Evolutionary conservation across 2,797 vertebrate species (phyloP), one percentile per base, ranked within the genome.

Genomic region (Mormyrops boulengeri): DNA sequence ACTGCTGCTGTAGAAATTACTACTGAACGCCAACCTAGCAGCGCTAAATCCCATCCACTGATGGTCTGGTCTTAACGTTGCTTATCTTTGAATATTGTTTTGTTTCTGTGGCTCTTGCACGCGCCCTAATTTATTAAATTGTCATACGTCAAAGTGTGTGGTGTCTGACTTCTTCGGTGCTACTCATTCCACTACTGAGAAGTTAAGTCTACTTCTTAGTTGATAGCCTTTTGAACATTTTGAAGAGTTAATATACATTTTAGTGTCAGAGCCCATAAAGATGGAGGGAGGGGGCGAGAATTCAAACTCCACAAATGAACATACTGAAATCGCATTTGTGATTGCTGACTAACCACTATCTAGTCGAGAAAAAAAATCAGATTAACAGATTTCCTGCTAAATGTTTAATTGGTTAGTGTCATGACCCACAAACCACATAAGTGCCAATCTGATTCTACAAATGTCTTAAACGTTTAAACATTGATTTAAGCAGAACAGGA

Each of bases 121-220:
- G 82, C 47, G 9, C 47, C 44, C 49, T 85, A 85, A 85, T 50
- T 85, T 85, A 85, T 49, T 85, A 85, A 85, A 85, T 85, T 52
- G 49, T 52, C 82, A 50, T 85, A 50, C 19, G 9, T 50, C 19
- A n/a, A 50, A 85, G 19, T 52, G n/a, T 26, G 49, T 11, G 4
- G 22, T 47, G 82, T 26, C 66, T 14, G 30, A 69, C 30, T 34
- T 14, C 26, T 14, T 69, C 3, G 4, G 30, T 2, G 12, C 30
- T 73, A 34, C 30, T 73, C 30, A 69, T 69, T 34, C 34, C 66
- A 69, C 66, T 9, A 11, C 2, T 3, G 82, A 8, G 44, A 47
- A 26, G 6, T 4, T 4, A 11, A 85, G 49, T 22, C 82, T 22
- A 5, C 12, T 9, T 49, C 38, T 49, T 5, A 17, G 9, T 12